Evolutionary conservation across 2,113 vertebrate genomes (phyloP).

Genomic region (Tamias sibiricus): DNA sequence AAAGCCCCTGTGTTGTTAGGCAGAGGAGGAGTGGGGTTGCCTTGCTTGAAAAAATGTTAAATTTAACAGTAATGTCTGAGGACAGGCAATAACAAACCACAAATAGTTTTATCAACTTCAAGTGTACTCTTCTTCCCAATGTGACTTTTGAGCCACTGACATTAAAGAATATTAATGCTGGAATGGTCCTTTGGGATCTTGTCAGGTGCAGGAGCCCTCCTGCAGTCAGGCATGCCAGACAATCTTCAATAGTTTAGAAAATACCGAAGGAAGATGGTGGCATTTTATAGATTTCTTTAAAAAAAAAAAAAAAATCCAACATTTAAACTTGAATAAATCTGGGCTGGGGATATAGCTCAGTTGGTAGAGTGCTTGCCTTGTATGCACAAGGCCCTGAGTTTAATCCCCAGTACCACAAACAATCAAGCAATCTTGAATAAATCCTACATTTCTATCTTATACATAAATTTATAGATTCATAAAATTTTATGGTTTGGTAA

Average conservation of each 20-base stretch:
- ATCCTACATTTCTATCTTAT: neutral
- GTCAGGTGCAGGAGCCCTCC: too few species aligned
- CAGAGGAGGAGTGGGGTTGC: neutral
- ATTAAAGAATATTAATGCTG: neutral
- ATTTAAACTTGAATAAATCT: neutral
- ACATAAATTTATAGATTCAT: neutral
- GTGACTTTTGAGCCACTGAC: neutral
- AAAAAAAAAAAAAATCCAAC: neutral
- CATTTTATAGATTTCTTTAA: neutral
- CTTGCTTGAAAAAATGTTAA: neutral
- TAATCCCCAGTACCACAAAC: too few species aligned
- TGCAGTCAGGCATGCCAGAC: neutral
- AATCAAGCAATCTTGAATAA: too few species aligned
- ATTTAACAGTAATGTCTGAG: neutral
- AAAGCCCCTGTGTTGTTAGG: neutral
- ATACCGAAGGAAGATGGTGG: neutral
- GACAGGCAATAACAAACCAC: neutral
- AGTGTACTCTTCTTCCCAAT: neutral
- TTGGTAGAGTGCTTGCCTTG: too few species aligned
- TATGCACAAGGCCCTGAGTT: too few species aligned
- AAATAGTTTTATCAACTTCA: neutral
- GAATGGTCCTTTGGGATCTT: neutral
- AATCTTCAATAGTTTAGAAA: neutral
- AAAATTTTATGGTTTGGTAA: constrained; percentile 9
- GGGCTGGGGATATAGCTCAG: too few species aligned